Base-by-base conservation (phyloP, 2,888 invertebrate species). In the Psococerastis gibbosa region DNA sequence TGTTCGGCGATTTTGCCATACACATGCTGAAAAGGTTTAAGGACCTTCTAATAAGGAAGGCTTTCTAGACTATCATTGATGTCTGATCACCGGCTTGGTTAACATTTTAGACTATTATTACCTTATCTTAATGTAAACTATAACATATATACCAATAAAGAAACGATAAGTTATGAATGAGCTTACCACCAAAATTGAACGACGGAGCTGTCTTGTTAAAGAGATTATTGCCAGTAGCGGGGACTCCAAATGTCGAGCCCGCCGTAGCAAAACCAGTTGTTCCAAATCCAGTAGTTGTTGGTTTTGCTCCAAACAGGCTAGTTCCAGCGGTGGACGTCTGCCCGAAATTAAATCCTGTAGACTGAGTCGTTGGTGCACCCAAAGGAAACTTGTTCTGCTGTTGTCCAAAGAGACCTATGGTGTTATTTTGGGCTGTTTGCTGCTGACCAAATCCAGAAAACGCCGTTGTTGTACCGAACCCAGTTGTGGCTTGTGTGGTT, bases 211-310 rank as follows among this genome's bases (percentile, higher is more conserved):
- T 52, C 23, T 57, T 56, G 43, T 53, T 52, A 45, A 55, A 52
- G 18, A 46, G 49, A 43, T 55, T 55, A 20, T 52, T 50, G 32
- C 56, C 56, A 48, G 57, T 57, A 23, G 57, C 46, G 34, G 50
- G 48, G 35, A 51, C 48, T 22, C 47, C 48, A 46, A 51, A 51
- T 46, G 57, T 58, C 6, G 56, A 51, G 2, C 56, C 45, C 8
- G 55, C 47, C 32, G 57, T 48, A 56, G 68, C 68, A 2, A 68
- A 58, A 0, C 60, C 60, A 35, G 63, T 59, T 11, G 48, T 56
- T 9, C 74, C 72, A 55, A 77, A 76, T 0, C 65, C 60, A 0
- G 71, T 65, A 4, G 66, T 65, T 2, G 62, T 59, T 35, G 60
- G 66, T 50, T 65, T 61, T 47, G 52, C 44, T 18, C 57, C 58